These are phyloP conservation scores for Clepsis dumicolana DNA, from an alignment of 2,888 invertebrate genomes.

Conservation along the genomic window DNA sequence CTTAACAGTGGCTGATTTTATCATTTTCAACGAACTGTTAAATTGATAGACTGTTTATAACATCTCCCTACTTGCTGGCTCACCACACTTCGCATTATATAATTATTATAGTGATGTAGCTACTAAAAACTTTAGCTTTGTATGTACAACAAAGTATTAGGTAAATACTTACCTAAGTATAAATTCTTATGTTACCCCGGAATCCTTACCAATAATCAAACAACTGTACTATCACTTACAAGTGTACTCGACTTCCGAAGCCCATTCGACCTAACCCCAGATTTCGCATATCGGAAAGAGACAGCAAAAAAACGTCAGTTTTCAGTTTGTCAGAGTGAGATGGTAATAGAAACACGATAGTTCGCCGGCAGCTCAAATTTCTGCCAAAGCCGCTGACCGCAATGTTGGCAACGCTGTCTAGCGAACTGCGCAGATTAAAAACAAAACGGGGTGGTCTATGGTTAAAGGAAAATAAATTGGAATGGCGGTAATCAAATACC, in stretches of 20 bases:
- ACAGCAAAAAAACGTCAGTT: constrained; percentile 12
- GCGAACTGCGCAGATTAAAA: constrained; percentile 4
- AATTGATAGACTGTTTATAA: no score
- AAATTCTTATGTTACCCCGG: neutral
- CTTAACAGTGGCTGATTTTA: no score
- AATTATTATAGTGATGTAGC: no score
- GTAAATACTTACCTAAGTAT: neutral
- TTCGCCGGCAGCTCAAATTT: constrained; percentile 27
- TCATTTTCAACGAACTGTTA: no score
- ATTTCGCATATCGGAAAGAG: constrained; percentile 28
- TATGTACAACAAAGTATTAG: neutral
- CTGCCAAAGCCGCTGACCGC: constrained; percentile 32
- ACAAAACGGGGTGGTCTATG: constrained; percentile 5
- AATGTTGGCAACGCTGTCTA: constrained; percentile 26
- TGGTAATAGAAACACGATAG: constrained; percentile 26
- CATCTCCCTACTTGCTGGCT: no score
- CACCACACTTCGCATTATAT: no score
- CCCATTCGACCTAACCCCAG: constrained; percentile 24
- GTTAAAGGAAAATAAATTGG: neutral
- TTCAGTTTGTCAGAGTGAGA: constrained; percentile 13
- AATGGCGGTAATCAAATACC: neutral
- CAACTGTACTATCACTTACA: constrained; percentile 18
- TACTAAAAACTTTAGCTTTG: neutral
- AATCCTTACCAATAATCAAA: constrained; percentile 18
- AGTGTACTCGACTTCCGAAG: constrained; percentile 13